These are phyloP conservation scores for Coleophora flavipennella DNA, from an alignment of 2,888 invertebrate genomes.

Conservation along the genomic window DNA sequence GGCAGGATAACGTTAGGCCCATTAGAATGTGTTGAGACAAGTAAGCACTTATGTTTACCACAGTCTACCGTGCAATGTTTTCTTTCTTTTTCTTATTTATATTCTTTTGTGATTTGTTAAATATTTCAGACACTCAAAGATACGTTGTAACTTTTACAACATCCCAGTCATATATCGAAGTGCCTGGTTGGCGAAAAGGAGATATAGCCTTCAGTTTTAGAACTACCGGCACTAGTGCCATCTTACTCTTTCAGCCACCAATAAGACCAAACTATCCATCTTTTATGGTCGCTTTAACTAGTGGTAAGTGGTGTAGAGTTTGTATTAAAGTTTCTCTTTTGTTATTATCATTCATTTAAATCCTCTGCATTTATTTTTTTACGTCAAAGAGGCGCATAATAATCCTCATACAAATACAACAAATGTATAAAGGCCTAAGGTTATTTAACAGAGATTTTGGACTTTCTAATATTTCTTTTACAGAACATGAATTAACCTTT, in stretches of 20 bases:
- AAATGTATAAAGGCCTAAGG: no score
- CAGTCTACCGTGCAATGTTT: no score
- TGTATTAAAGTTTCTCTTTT: no score
- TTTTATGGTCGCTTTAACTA: conserved; percentile 91
- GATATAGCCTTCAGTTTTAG: conserved; percentile 94
- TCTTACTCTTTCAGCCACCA: conserved; percentile 91
- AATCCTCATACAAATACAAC: no score
- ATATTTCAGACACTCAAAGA: conserved; percentile 84
- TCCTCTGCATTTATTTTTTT: no score
- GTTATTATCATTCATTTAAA: no score
- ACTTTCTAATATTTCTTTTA: neutral
- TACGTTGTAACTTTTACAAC: conserved; percentile 96
- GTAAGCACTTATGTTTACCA: conserved; percentile 69
- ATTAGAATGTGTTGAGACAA: conserved; percentile 94
- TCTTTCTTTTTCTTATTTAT: no score
- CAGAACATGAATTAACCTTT: conserved; percentile 89
- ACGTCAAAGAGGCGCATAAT: no score
- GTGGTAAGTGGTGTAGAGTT: conserved; percentile 59
- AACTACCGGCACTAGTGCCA: conserved; percentile 91
- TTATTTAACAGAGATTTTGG: neutral
- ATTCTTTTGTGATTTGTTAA: no score
- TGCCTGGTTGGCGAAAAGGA: conserved; percentile 94
- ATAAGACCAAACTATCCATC: conserved; percentile 91
- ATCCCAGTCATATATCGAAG: conserved; percentile 92
- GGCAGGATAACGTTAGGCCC: conserved; percentile 92